Evolutionary conservation across 2,888 invertebrate genomes (phyloP), one percentile per base, ranked within the genome.

Genomic region (Diaphora mendica): DNA sequence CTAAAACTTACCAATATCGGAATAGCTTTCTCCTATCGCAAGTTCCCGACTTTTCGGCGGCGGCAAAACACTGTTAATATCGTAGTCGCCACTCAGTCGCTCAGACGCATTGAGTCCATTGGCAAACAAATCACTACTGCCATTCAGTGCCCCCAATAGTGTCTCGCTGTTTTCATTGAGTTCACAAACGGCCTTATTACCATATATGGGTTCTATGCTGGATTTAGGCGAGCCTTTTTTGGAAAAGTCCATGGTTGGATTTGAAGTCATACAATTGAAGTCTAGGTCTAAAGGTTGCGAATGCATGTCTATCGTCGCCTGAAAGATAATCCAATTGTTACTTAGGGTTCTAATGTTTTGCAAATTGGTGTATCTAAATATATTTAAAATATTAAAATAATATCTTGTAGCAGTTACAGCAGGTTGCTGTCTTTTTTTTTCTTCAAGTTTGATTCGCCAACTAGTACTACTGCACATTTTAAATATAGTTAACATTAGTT

Each of bases 1-100:
- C 42, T 62, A 69, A 68, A 59, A 26, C 91, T 92, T 84, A 96
- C 96, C 96, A 74, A 96, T 95, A 90, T 96, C 96, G 4, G 96
- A 95, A 86, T 96, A 96, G 86, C 96, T 96, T 83, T 96, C 96
- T 65, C 96, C 96, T 72, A 96, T 96, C 4, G 96, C 96, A n/a
- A 96, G 84, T 85, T 96, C 96, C 69, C 96, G 86, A 76, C 89
- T 95, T 82, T 96, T 96, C 9, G 96, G 96, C 72, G 96, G 95
- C 20, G 96, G 96, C 77, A 96, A 85, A 3, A 96, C 95, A 20
- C 90, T 92, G 79, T 95, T 94, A 68, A 95, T 95, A 77, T 96
- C 96, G 80, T 96, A 96, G 83, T 96, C 96, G 2, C 95, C 96
- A 72, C 95, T 95, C 67, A 95, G 86, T 74, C 96, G 89, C 15